Percentiles rank a stretch among this genome's conserved stretches.
These are phyloP conservation scores for Cinclus cinclus DNA, from an alignment of 2,113 vertebrate genomes.

Conservation along the genomic window DNA sequence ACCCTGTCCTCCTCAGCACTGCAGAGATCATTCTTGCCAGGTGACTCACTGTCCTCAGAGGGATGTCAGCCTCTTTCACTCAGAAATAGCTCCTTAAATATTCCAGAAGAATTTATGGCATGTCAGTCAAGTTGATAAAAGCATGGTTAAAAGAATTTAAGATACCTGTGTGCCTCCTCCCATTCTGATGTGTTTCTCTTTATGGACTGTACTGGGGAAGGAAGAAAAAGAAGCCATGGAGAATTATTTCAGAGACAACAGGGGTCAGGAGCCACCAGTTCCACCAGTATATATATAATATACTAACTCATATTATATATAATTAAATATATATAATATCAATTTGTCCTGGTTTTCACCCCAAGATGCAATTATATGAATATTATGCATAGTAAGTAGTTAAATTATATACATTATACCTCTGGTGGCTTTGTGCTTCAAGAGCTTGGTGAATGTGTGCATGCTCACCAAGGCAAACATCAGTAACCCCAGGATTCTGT, in stretches of 20 bases:
- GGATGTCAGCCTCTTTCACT: background rate
- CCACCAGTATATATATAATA: background rate
- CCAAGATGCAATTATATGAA: too few relatives aligned
- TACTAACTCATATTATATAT: background rate
- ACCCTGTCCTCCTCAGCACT: background rate
- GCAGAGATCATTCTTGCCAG: background rate
- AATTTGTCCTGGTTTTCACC: too few relatives aligned
- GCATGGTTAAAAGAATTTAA: background rate
- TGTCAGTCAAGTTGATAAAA: background rate
- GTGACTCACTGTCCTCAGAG: slow-evolving; percentile 15
- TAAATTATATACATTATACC: background rate
- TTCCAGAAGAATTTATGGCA: background rate
- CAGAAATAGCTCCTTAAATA: background rate
- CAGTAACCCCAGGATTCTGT: background rate
- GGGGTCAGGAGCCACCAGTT: background rate
- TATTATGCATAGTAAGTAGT: too few relatives aligned
- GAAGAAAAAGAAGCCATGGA: background rate
- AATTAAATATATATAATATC: too few relatives aligned
- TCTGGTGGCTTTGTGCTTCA: background rate
- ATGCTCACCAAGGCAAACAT: background rate
- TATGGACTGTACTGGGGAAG: background rate
- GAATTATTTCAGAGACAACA: background rate
- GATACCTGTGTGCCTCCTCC: background rate
- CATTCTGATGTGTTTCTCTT: background rate
- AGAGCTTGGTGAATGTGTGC: background rate